Evolutionary conservation across 1,140 invertebrate genomes (phyloP), one percentile per base, ranked within the genome.

Genomic region (Drosophila pseudoananassae): DNA sequence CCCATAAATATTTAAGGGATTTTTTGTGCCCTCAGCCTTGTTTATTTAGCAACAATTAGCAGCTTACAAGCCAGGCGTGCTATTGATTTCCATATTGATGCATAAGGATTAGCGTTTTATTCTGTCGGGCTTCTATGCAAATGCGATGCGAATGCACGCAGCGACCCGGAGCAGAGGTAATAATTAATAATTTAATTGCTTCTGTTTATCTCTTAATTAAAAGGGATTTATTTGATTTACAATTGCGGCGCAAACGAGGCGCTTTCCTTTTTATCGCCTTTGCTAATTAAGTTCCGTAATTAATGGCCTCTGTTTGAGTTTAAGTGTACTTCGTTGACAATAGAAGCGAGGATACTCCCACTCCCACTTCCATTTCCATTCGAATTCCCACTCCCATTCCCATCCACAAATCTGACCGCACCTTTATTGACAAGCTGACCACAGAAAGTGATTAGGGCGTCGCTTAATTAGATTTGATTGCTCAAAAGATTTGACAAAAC

Each of bases 161-260:
- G 43, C 31, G 6, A 31, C 14, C 55, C 31, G 31, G 51, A 51
- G 56, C 53, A 51, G 46, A 56, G 55, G 53, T 49, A 65, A 88
- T 90, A 87, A 90, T 88, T 90, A 90, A 90, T 90, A 90, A 88
- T 87, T 88, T 90, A 90, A 90, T 90, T 90, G 87, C 88, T 90
- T 80, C 82, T 90, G 82, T 90, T 90, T 90, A 90, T 90, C 87
- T 90, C 73, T 90, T 90, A 90, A 90, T 90, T 90, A 90, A 88
- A 87, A 83, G 82, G 88, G 87, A 90, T 90, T 90, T 90, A 87
- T 90, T 90, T 79, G 78, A 71, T 57, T 54, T 54, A 84, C 60
- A 79, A 46, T 61, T 7, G 31, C 17, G 49, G 31, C 40, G 15
- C 10, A 46, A 14, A 56, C 66, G 57, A 63, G 71, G 60, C 74